These are phyloP conservation scores for Ceratina calcarata DNA, from an alignment of 1,140 invertebrate genomes.

Conservation along the genomic window DNA sequence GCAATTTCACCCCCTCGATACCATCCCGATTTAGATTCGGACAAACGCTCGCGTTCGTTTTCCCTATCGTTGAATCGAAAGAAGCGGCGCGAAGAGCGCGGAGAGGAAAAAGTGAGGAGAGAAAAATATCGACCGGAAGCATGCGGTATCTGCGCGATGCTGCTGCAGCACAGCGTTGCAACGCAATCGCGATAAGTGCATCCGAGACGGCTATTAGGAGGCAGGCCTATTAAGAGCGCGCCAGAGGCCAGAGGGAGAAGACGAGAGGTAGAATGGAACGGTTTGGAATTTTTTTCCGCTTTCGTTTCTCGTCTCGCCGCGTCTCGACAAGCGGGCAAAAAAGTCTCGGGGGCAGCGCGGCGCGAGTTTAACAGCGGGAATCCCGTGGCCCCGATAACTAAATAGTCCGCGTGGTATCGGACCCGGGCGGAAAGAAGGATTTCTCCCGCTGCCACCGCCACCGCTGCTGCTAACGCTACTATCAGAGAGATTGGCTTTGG, in stretches of 20 bases:
- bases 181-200: slow-evolving; percentile 50
- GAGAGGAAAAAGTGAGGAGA: neutral
- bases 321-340: slow-evolving; percentile 37
- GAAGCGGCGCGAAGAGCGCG: too few species aligned
- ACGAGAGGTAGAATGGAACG: neutral
- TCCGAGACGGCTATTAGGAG: slow-evolving; percentile 22
- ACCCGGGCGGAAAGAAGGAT: slow-evolving; percentile 39
- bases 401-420: slow-evolving; percentile 47
- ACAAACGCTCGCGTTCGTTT: slow-evolving; percentile 4
- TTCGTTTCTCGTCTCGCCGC: slow-evolving; percentile 9
- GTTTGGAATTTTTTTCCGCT: slow-evolving; percentile 40
- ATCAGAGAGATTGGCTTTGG: slow-evolving; percentile 62
- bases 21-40: neutral
- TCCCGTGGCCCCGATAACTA: slow-evolving; percentile 38
- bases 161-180: neutral
- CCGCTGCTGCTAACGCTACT: slow-evolving; percentile 49
- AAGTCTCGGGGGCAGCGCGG: neutral
- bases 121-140: neutral
- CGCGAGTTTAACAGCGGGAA: slow-evolving; percentile 29
- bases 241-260: neutral
- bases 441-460: too few species aligned
- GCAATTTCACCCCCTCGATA: too few species aligned
- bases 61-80: neutral
- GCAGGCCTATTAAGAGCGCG: slow-evolving; percentile 15
- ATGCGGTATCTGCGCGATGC: neutral